Percentiles rank a stretch among this genome's conserved stretches.
Evolutionary conservation across 2,888 invertebrate genomes (phyloP).

Genomic region (Synergus laeviventris): DNA sequence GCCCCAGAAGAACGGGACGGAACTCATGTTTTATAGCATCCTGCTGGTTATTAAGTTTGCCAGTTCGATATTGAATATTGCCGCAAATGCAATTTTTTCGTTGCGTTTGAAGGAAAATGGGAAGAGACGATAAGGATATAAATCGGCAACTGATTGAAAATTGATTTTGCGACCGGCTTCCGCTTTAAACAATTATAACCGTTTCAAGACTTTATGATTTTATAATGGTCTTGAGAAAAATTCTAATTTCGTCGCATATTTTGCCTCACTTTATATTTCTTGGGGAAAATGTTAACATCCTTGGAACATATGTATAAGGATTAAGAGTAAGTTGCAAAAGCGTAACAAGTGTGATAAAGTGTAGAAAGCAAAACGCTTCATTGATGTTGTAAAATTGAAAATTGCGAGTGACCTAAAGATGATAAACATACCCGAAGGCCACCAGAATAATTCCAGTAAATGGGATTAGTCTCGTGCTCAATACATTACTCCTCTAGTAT

Average conservation of each 20-base stretch:
- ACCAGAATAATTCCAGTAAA: neutral
- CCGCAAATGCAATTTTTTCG: constrained; percentile 13
- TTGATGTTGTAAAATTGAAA: constrained; percentile 23
- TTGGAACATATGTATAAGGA: neutral
- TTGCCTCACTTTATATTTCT: neutral
- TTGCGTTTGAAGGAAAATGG: neutral
- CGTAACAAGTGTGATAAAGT: constrained; percentile 2
- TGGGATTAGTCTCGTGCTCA: constrained; percentile 28
- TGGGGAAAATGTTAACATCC: neutral
- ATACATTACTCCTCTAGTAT: neutral
- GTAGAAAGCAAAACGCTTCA: constrained; percentile 18
- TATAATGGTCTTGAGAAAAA: neutral
- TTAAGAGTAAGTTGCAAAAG: neutral
- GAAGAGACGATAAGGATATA: neutral
- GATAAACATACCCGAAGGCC: neutral
- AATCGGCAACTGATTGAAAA: constrained; percentile 5
- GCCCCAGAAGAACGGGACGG: neutral
- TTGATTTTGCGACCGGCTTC: neutral
- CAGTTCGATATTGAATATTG: neutral
- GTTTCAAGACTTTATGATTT: neutral
- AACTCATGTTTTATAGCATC: constrained; percentile 19
- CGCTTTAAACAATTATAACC: neutral
- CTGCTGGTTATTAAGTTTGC: neutral
- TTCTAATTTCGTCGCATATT: neutral
- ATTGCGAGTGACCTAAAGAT: neutral